Evolutionary conservation across 1,140 invertebrate species (phyloP).

Genomic region (Eurytemora carolleeae): DNA sequence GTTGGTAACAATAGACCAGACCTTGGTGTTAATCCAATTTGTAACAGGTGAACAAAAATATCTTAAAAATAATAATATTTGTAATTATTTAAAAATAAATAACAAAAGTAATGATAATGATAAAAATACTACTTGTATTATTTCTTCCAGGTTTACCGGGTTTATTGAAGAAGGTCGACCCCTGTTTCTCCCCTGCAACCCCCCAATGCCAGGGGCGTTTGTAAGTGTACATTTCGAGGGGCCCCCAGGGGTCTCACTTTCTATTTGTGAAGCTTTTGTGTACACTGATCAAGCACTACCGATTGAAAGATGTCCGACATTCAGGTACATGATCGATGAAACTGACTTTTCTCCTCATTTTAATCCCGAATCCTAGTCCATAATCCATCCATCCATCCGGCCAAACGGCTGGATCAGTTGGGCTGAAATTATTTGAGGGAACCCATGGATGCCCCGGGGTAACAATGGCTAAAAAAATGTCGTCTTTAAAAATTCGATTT

Average conservation of each 20-base stretch:
- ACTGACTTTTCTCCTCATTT: too few relatives aligned
- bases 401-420: too few relatives aligned
- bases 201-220: slow-evolving; percentile 82
- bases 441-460: too few relatives aligned
- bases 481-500: too few relatives aligned
- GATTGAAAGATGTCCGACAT: slow-evolving; percentile 76
- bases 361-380: too few relatives aligned
- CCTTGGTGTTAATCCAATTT: slow-evolving; percentile 72
- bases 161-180: slow-evolving; percentile 70
- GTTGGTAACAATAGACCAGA: slow-evolving; percentile 88
- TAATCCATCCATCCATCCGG: too few relatives aligned
- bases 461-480: too few relatives aligned
- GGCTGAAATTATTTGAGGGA: too few relatives aligned
- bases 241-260: slow-evolving; percentile 42
- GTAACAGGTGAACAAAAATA: slow-evolving; percentile 60
- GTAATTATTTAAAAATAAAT: slow-evolving; percentile 10
- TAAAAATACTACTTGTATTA: too few relatives aligned
- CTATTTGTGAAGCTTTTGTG: slow-evolving; percentile 85
- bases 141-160: slow-evolving; percentile 32
- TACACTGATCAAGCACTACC: slow-evolving; percentile 84
- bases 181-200: slow-evolving; percentile 74
- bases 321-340: too few relatives aligned
- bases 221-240: slow-evolving; percentile 71
- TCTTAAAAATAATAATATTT: slow-evolving; percentile 23
- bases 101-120: too few relatives aligned